These are phyloP conservation scores for Serinus canaria DNA, from an alignment of 2,113 vertebrate genomes.

Conservation along the genomic window DNA sequence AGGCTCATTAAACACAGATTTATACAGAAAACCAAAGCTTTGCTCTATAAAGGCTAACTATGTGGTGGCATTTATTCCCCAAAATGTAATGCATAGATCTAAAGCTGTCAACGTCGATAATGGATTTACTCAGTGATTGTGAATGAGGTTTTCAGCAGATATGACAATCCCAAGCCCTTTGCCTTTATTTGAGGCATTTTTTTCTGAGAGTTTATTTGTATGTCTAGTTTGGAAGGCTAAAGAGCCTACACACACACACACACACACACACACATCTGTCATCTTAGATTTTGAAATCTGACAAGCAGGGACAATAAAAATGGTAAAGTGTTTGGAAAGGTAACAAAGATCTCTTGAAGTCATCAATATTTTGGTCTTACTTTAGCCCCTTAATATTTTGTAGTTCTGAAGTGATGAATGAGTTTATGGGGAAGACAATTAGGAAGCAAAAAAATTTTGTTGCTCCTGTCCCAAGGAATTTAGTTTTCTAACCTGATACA, in stretches of 20 bases:
- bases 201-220: not conserved
- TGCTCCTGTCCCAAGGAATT: not conserved
- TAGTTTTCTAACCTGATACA: not conserved
- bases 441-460: not conserved
- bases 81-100: constrained; percentile 3
- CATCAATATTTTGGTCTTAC: not conserved
- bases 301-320: not conserved
- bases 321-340: not conserved
- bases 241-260: not conserved
- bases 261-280: not conserved
- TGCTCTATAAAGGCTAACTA: constrained; percentile 43
- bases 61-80: constrained; percentile 50
- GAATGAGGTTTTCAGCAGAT: not conserved
- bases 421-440: not conserved
- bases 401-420: not conserved
- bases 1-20: constrained; percentile 70
- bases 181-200: not conserved
- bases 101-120: constrained; percentile 8
- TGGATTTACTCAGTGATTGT: constrained; percentile 22
- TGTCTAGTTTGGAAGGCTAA: not conserved
- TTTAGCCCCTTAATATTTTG: not conserved
- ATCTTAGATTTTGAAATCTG: not conserved
- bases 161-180: not conserved
- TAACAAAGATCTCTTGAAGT: not conserved
- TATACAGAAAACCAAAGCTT: constrained; percentile 66